Evolutionary conservation across 2,113 vertebrate species (phyloP).

Genomic region (Coryphaenoides rupestris): DNA sequence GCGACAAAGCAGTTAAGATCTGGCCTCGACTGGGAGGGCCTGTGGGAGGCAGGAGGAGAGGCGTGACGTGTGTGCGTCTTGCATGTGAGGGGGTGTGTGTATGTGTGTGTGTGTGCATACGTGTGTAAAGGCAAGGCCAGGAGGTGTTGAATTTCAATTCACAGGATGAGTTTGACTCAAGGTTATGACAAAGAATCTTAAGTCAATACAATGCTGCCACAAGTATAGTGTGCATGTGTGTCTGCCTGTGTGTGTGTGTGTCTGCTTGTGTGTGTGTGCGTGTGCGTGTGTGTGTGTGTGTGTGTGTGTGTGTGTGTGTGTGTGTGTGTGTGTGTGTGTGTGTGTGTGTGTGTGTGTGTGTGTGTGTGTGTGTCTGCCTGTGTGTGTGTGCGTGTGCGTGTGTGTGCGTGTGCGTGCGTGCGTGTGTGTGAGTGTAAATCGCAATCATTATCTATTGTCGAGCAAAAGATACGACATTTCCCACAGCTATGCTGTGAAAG

Average conservation of each 20-base stretch:
- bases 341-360: neutral
- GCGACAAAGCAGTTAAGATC: conserved; percentile 17
- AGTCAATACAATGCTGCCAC: too few relatives aligned
- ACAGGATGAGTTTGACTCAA: too few relatives aligned
- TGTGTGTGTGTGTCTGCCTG: neutral
- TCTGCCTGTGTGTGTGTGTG: neutral
- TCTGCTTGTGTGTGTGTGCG: neutral
- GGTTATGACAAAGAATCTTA: too few relatives aligned
- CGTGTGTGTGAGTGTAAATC: neutral
- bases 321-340: conserved; percentile 1
- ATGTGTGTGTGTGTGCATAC: too few relatives aligned
- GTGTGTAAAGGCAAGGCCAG: neutral
- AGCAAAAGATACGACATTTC: too few relatives aligned
- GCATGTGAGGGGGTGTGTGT: too few relatives aligned
- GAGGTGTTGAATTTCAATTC: too few relatives aligned
- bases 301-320: neutral
- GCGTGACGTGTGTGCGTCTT: neutral
- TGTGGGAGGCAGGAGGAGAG: neutral
- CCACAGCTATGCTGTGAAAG: too few relatives aligned
- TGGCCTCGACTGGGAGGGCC: conserved; percentile 12
- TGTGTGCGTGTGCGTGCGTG: neutral
- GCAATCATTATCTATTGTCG: too few relatives aligned
- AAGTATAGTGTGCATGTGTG: neutral
- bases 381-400: neutral
- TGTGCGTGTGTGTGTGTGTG: neutral